Base-by-base conservation (phyloP, 2,888 invertebrate species). In the Blera fallax region DNA sequence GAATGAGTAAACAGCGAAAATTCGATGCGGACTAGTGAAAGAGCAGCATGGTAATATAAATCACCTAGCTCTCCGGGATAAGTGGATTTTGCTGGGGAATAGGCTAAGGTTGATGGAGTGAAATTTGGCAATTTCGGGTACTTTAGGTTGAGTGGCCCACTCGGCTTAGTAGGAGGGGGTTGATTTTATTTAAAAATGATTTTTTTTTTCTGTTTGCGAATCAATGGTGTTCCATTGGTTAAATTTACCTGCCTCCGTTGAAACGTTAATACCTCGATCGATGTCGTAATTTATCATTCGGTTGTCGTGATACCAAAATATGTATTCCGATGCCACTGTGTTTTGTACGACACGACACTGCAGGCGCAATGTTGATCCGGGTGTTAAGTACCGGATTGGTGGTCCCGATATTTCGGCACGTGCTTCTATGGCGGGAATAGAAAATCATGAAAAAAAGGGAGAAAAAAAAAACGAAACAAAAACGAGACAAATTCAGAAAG, bases 241-340 rank as follows among this genome's bases (percentile, higher is more conserved):
- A 18, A 65, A 94, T 89, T 96, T 94, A 90, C 94, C 95, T 70
- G 94, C 93, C 40, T 97, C 96, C 5, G 96, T 96, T 80, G 96
- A 97, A 70, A 97, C 97, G 91, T 97, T 97, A 90, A 97, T 95
- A 73, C 97, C 97, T 81, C 96, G 94, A 90, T 97, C 97, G 50
- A 94, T 94, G 93, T 97, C 97, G 92, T 97, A 97, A 94, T 97
- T 97, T 91, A 97, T 97, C 97, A 97, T 97, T 88, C 97, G 95
- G 90, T 96, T 96, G 93, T 97, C 97, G 93, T 97, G 96, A 91
- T 96, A 97, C 96, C 96, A 96, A 92, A 96, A 96, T 65, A 97
- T 95, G 91, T 96, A 97, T 64, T 96, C 95, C 5, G 97, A 97
- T 34, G 95, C 95, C 90, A 97, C 97, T 0, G 97, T 97, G 70